Percentiles rank a stretch among this genome's conserved stretches.
phyloP scores from a whole-genome alignment of 2,113 vertebrate genomes.

The Casuarius casuarius region DNA sequence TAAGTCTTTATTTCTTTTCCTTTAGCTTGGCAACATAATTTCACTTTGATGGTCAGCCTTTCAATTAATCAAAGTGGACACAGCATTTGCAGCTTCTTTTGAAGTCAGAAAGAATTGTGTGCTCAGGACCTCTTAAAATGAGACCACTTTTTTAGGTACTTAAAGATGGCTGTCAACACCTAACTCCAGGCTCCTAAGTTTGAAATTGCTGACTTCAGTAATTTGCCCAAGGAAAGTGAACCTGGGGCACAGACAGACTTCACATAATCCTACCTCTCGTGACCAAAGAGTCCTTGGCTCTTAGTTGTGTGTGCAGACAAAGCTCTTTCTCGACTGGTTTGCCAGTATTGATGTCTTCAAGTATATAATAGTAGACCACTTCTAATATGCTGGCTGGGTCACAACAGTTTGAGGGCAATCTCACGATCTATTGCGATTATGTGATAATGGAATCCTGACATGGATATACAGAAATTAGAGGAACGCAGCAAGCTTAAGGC shows the following conservation, averaged over 20 bases:
- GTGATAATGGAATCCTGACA: conserved; percentile 41
- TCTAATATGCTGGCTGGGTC: not conserved
- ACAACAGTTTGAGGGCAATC: not conserved
- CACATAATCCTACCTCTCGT: conserved; percentile 16
- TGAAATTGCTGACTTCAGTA: conserved; percentile 66
- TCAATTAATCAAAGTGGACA: conserved; percentile 75
- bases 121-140: conserved; percentile 69
- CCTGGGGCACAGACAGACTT: conserved; percentile 36
- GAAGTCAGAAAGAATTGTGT: conserved; percentile 73
- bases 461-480: conserved; percentile 34
- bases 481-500: not conserved
- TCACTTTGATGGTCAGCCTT: conserved; percentile 72
- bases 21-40: conserved; percentile 73
- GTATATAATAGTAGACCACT: not conserved
- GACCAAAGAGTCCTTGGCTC: conserved; percentile 49
- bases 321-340: not conserved
- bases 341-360: not conserved
- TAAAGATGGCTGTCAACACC: conserved; percentile 73
- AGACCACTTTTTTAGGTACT: conserved; percentile 73
- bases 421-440: conserved; percentile 26
- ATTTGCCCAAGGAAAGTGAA: conserved; percentile 60
- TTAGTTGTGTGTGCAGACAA: conserved; percentile 23
- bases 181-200: conserved; percentile 52
- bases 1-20: conserved; percentile 74
- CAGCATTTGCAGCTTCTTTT: conserved; percentile 71